Base-by-base conservation (phyloP, 2,113 vertebrate species). In the Prunella fulvescens region DNA sequence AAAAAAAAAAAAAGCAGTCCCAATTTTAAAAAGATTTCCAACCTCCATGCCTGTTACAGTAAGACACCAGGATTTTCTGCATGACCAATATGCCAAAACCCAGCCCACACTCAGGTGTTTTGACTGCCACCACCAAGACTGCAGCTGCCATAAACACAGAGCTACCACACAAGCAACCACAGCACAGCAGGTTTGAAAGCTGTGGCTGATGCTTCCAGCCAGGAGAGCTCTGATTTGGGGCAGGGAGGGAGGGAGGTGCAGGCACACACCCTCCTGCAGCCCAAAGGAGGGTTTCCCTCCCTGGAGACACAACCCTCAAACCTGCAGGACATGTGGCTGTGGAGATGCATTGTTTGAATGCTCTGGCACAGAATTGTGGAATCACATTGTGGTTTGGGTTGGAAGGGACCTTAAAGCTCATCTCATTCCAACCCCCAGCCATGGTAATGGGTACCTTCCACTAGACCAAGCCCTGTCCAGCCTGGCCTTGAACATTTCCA, bases 391-490 rank as follows among this genome's bases (percentile, higher is more conserved):
- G 39, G 69, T 25, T 81, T 45, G 33, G 16, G 45, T 40, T 29
- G 39, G 39, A 51, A 81, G 28, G 28, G 16, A 81, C 7, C 51
- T 20, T 3, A n/a, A 45, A 51, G 7, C 15, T 3, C 33, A 45
- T 10, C 15, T 39, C 58, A 61, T 12, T 16, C 7, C 19, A 51
- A 6, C 2, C 9, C 12, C 13, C 28, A 15, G 44, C 37, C 22
- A 17, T 3, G 10, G 10, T 0, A 0, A 60, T 1, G 15, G 45
- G 1, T 0, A 39, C 9, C 60, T 60, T 24, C 45, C 53, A 53
- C 19, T 1, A 6, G 0, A 1, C 60, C 69, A 33, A 57, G 22
- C 26, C 37, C 8, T 1, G 1, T 57, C 35, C 66, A 88, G 0
- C 33, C 60, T 39, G 40, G 40, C 19, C 28, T 56, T 40, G 48